Evolutionary conservation across 2,888 invertebrate species (phyloP), one percentile per base, ranked within the genome.

Genomic region (Lasius fuliginosus): DNA sequence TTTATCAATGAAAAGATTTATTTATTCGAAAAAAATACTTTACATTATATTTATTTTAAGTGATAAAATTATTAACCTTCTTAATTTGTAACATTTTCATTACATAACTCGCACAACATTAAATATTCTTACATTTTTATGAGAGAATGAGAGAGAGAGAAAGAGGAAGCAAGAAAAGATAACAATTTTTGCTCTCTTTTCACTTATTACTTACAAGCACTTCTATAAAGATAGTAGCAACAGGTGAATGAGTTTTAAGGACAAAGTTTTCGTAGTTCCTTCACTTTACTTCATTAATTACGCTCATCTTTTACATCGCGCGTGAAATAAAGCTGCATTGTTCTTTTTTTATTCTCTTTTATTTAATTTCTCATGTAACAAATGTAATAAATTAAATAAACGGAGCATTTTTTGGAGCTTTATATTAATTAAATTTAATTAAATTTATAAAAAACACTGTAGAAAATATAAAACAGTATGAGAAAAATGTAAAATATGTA

Each of bases 181-280:
- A 53, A 53, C 8, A 30, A 60, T 42, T 40, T 4, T 18, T 40
- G 8, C 15, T n/a, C 30, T 69, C 8, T 18, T 64, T 33, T 23
- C 15, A 33, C 1, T 74, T 18, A 3, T 60, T 53, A 23, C 12
- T 27, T 18, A 18, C n/a, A n/a, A 74, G 30, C 6, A 6, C 1
- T 42, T 42, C n/a, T 60, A 8, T 60, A 0, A 64, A 40, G 15
- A 9, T 42, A 56, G 11, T 76, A 65, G 64, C 75, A 76, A 77
- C 67, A 77, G 67, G 67, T 77, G 77, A 77, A 9, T 27, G 56
- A 8, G n/a, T 40, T 65, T 42, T 62, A 62, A 62, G 15, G 12
- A 18, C 9, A 33, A 60, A 46, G n/a, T 62, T 15, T 30, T 1
- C 36, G 18, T 40, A 30, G 9, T 67, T 76, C 53, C 9, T 53